Base-by-base conservation (phyloP, 2,113 vertebrate genomes). In the Xyrauchen texanus region DNA sequence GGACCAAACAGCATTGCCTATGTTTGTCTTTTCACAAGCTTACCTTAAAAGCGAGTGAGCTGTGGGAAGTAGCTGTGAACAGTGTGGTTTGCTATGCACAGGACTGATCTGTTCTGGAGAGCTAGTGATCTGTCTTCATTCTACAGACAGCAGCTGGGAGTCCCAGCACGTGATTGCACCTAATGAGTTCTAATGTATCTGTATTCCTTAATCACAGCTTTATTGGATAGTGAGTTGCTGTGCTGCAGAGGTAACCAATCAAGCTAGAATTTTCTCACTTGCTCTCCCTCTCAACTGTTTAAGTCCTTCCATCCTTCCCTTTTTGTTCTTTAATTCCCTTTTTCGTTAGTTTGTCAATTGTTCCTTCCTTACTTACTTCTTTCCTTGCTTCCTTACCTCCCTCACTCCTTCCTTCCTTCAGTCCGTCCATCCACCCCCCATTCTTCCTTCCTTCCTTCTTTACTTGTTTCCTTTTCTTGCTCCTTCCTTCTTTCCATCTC, bases 121-220 rank as follows among this genome's bases (percentile, higher is more conserved):
- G 69, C 47, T 70, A 55, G 68, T 58, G 53, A 73, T 73, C 70
- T 73, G 55, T 61, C 70, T 73, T 61, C 44, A 73, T 73, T 73
- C 70, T 61, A n/a, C 8, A 0, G n/a, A 34, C 45, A 51, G 58
- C 58, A 74, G 15, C 45, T 49, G 8, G 70, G 55, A 60, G n/a
- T 61, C 9, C 6, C 55, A 73, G 58, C 71, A 62, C 21, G 58
- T 49, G 45, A 62, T 34, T 62, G 15, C 15, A 62, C 46, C n/a
- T 74, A 74, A 74, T 62, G 45, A 62, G 45, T 49, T 74, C 45
- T 74, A 74, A 74, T 74, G 11, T 49, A 49, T 34, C 4, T 2
- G 15, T 62, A 62, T 74, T 74, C 57, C 58, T 62, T 74, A 74
- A 74, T 74, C 71, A 51, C 57, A 74, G 58, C 6, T 58, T 61